Percentiles rank a stretch among this genome's conserved stretches.
Evolutionary conservation across 2,797 vertebrate genomes (phyloP).

Genomic region (Bufotes viridis): DNA sequence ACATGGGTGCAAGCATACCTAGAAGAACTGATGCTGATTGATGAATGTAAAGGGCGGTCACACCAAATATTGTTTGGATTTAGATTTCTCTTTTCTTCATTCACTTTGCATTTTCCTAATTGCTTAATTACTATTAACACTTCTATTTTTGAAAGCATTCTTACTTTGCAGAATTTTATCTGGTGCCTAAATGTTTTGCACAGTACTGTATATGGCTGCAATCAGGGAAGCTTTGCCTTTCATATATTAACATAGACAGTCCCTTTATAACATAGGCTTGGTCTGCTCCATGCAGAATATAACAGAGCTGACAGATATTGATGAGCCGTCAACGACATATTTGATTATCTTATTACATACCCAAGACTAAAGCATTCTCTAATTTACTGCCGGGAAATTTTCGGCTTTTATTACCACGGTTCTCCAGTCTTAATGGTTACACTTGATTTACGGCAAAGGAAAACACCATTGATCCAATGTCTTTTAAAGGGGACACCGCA

Average conservation of each 20-base stretch:
- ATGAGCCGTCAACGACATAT: neutral
- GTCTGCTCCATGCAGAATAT: neutral
- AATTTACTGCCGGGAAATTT: neutral
- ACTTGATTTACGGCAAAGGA: neutral
- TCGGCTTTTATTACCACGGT: neutral
- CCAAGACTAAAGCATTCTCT: neutral
- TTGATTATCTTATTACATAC: neutral
- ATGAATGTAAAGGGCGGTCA: too few species aligned
- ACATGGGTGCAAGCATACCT: too few species aligned
- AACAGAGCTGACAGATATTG: neutral
- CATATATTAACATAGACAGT: neutral
- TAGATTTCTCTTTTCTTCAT: too few species aligned
- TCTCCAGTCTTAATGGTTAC: neutral
- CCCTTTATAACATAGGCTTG: neutral
- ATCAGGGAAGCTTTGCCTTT: neutral
- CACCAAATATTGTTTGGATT: too few species aligned
- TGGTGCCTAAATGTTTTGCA: too few species aligned
- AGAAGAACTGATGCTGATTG: too few species aligned
- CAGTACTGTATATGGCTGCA: neutral
- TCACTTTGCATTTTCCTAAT: too few species aligned
- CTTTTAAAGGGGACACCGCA: neutral
- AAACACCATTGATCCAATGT: constrained; percentile 18
- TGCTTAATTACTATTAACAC: too few species aligned
- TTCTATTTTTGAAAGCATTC: too few species aligned
- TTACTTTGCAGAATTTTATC: too few species aligned